A percentile compares a stretch with the other conserved stretches of the same genome.
Conservation (phyloP, 64 coral and sea anemone species). For the Dendrophyllia cribrosa region DNA sequence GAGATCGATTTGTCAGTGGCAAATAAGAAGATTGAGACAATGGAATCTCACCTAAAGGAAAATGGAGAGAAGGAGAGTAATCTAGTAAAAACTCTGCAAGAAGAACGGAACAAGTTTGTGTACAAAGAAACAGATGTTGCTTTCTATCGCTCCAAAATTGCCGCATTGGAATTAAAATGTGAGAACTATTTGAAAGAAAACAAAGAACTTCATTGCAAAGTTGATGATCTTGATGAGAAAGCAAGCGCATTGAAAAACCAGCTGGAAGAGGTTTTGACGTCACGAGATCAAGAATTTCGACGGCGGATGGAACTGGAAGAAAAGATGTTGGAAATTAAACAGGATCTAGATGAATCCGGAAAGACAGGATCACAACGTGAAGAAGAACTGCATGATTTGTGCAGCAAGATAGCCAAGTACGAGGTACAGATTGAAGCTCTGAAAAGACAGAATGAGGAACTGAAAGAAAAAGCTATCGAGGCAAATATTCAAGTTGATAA, state of each 20-base stretch:
- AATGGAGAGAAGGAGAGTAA: slow-evolving; percentile 12
- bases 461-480: slow-evolving; percentile 25
- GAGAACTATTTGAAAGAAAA: slow-evolving; percentile 2
- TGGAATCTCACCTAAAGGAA: slow-evolving; percentile 26
- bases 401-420: slow-evolving; percentile 22
- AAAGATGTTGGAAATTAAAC: slow-evolving; percentile 9
- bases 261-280: slow-evolving; percentile 2
- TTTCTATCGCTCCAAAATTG: slow-evolving; percentile 42
- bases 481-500: slow-evolving; percentile 24
- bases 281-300: slow-evolving; percentile 7
- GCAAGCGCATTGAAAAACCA: neutral
- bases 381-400: slow-evolving; percentile 10
- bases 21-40: slow-evolving; percentile 26
- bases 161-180: slow-evolving; percentile 1
- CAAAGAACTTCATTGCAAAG: slow-evolving; percentile 4
- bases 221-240: slow-evolving; percentile 3
- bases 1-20: slow-evolving; percentile 42
- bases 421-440: slow-evolving; percentile 17
- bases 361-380: slow-evolving; percentile 10
- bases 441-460: slow-evolving; percentile 24
- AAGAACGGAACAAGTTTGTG: slow-evolving; percentile 19
- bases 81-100: slow-evolving; percentile 36
- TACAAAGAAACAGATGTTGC: slow-evolving; percentile 36
- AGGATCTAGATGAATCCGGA: slow-evolving; percentile 27
- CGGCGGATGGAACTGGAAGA: slow-evolving; percentile 28